Evolutionary conservation across 1,140 invertebrate genomes (phyloP), one percentile per base, ranked within the genome.

Genomic region (Leptestheria dahalacensis): DNA sequence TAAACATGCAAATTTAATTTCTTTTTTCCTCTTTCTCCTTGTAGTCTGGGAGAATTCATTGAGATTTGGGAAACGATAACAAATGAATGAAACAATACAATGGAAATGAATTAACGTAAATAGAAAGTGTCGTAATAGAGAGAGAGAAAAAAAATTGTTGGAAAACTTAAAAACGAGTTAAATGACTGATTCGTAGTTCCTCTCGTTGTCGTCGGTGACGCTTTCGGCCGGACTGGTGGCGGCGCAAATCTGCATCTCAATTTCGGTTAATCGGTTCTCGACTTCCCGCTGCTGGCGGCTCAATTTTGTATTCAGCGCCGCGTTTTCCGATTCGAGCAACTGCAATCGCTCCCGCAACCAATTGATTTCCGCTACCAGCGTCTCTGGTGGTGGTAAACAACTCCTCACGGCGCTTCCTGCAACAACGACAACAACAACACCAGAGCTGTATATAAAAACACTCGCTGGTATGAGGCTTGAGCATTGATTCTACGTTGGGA

Each of bases 231-330:
- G 64, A 82, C 85, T 85, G 56, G 84, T 84, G 1, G 82, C 86
- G 4, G 89, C 85, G 68, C 89, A 91, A 61, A 97, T 92, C 72
- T 97, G 92, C 88, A 97, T 90, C 73, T 97, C 93, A 58, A 97
- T 94, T 71, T 96, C 94, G 50, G 91, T 86, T 62, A 97, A 73
- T 64, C 93, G 81, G 70, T 92, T 86, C 68, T 97, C 91, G 29
- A 97, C 83, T 69, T 95, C 90, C 88, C 90, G 93, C 68, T 95
- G 91, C 66, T 95, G 91, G 67, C 95, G 90, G 69, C 83, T 91
- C 2, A 97, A 75, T 68, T 96, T 95, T 0, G 86, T 80, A 63
- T 85, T 91, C 79, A 97, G 85, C 2, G 88, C 80, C 9, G 91
- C 84, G 70, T 97, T 97, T 69, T 97, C 92, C 0, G 87, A 83